phyloP scores from a whole-genome alignment of 1,140 invertebrate genomes.

The Cheumatopsyche charites region DNA sequence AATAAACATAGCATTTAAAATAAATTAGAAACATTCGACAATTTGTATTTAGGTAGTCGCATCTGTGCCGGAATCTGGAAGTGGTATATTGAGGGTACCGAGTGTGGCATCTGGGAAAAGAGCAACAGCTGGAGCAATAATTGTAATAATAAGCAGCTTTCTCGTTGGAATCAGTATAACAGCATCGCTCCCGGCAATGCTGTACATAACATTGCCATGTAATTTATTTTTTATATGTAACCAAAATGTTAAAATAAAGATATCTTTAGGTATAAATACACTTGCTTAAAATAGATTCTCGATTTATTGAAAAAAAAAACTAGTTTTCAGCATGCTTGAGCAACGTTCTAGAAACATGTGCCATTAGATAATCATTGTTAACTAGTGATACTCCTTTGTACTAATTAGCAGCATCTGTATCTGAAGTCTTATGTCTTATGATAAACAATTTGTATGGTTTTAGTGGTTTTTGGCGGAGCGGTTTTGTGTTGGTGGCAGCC shows the following conservation, averaged over 20 bases:
- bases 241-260: no score
- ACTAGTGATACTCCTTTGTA: no score
- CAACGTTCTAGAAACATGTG: no score
- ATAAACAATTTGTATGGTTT: no score
- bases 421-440: no score
- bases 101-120: constrained; percentile 50
- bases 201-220: constrained; percentile 40
- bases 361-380: no score
- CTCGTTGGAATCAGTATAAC: constrained; percentile 54
- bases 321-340: no score
- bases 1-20: not conserved
- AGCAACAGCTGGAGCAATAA: constrained; percentile 52
- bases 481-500: constrained; percentile 57
- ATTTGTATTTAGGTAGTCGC: constrained; percentile 55
- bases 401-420: no score
- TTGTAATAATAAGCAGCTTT: constrained; percentile 53
- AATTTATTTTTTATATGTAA: not conserved
- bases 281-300: no score
- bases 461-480: constrained; percentile 56
- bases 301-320: no score
- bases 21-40: not conserved
- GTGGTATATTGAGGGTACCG: constrained; percentile 52
- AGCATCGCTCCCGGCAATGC: constrained; percentile 35
- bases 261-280: no score
- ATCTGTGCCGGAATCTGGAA: constrained; percentile 55